Evolutionary conservation across 2,113 vertebrate species (phyloP).

Genomic region (Percina caprodes): DNA sequence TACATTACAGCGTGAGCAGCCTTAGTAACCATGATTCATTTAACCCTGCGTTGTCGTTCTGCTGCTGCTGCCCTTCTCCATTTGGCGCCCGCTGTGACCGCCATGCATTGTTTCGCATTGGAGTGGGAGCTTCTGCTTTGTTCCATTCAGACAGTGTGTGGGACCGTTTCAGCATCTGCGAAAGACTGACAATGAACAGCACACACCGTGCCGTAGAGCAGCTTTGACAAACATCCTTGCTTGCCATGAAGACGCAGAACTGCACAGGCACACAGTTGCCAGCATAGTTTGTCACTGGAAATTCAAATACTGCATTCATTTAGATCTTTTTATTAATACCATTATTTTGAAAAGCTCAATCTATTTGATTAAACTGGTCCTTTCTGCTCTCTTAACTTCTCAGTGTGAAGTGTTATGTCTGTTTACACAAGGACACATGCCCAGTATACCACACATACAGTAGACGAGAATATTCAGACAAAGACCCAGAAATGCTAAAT

Average conservation of each 20-base stretch:
- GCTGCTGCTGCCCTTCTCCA: conserved; percentile 1
- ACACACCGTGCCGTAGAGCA: not conserved
- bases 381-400: conserved; percentile 1
- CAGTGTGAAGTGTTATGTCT: conserved; percentile 2
- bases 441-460: not conserved
- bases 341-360: conserved; percentile 27
- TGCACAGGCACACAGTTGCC: conserved; percentile 9
- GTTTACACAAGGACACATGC: conserved; percentile 32
- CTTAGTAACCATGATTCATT: not conserved
- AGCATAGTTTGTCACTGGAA: not conserved
- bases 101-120: conserved; percentile 13
- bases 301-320: not conserved
- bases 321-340: not conserved
- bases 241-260: not conserved
- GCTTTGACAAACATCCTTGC: conserved; percentile 11
- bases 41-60: conserved; percentile 21
- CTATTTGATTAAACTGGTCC: not conserved
- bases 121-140: conserved; percentile 28
- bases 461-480: conserved; percentile 15
- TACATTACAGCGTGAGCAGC: not conserved
- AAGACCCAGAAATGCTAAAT: not conserved
- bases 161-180: not conserved
- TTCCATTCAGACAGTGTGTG: not conserved
- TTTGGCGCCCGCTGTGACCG: not conserved
- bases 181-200: conserved; percentile 8